These are phyloP conservation scores for Rhineura floridana DNA, from an alignment of 2,113 vertebrate species.

Conservation along the genomic window DNA sequence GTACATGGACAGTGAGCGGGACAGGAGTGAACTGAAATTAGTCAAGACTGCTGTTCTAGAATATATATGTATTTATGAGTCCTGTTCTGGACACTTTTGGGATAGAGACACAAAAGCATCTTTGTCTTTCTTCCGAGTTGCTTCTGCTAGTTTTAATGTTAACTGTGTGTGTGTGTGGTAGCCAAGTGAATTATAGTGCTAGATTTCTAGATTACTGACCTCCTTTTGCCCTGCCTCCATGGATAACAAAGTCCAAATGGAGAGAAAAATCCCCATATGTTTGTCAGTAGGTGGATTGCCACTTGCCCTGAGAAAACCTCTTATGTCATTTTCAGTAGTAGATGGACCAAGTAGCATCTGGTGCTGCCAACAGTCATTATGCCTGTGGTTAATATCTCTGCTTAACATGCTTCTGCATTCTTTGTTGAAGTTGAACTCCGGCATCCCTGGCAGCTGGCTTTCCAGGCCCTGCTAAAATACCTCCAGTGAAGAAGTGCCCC, in stretches of 20 bases:
- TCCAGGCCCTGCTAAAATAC: too few species aligned
- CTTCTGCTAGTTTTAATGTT: not conserved
- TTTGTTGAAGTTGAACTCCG: too few species aligned
- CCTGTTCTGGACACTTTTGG: not conserved
- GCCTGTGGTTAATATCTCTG: not conserved
- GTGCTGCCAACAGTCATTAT: rapidly evolving
- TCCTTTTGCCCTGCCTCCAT: not conserved
- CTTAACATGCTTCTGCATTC: not conserved
- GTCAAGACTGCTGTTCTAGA: not conserved
- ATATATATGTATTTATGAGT: too few species aligned
- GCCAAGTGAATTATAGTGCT: not conserved
- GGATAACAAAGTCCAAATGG: not conserved
- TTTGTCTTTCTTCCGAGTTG: not conserved
- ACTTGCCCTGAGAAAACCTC: not conserved
- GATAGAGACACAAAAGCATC: not conserved
- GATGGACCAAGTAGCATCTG: not conserved
- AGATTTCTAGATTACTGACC: not conserved
- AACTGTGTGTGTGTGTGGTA: not conserved
- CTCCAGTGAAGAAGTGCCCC: too few species aligned
- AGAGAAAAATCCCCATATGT: not conserved
- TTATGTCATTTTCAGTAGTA: not conserved
- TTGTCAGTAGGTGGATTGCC: not conserved
- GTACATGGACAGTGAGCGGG: not conserved
- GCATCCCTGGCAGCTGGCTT: too few species aligned
- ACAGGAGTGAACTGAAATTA: not conserved